phyloP scores from a whole-genome alignment of 2,888 invertebrate species.

The Bimastos eiseni region DNA sequence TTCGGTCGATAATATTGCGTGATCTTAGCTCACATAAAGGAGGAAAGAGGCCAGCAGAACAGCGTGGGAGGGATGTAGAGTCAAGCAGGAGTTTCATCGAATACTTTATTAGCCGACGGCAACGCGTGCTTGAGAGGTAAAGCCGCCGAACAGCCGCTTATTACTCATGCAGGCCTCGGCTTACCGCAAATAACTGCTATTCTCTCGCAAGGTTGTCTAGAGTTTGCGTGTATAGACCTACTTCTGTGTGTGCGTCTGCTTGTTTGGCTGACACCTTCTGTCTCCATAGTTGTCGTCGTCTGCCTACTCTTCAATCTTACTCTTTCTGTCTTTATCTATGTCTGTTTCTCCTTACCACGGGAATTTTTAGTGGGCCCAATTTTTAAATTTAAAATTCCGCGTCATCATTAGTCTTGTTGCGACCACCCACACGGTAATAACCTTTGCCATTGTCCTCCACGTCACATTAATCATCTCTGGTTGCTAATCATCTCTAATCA shows the following conservation, averaged over 20 bases:
- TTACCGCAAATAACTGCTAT: not conserved
- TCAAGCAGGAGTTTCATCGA: not conserved
- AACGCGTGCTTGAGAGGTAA: not conserved
- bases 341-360: not conserved
- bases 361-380: not conserved
- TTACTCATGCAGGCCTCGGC: not conserved
- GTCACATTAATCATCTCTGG: not conserved
- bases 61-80: not conserved
- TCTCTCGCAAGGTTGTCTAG: not conserved
- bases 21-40: not conserved
- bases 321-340: too few relatives aligned
- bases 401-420: not conserved
- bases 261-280: too few relatives aligned
- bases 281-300: too few relatives aligned
- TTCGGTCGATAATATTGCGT: not conserved
- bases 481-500: too few relatives aligned
- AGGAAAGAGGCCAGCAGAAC: too few relatives aligned
- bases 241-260: not conserved
- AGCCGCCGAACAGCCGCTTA: not conserved
- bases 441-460: not conserved
- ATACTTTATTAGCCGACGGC: constrained; percentile 4
- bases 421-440: not conserved
- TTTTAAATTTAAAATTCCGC: not conserved
- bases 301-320: too few relatives aligned
- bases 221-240: not conserved